Evolutionary conservation across 2,113 vertebrate species (phyloP).

Genomic region (Podilymbus podiceps): DNA sequence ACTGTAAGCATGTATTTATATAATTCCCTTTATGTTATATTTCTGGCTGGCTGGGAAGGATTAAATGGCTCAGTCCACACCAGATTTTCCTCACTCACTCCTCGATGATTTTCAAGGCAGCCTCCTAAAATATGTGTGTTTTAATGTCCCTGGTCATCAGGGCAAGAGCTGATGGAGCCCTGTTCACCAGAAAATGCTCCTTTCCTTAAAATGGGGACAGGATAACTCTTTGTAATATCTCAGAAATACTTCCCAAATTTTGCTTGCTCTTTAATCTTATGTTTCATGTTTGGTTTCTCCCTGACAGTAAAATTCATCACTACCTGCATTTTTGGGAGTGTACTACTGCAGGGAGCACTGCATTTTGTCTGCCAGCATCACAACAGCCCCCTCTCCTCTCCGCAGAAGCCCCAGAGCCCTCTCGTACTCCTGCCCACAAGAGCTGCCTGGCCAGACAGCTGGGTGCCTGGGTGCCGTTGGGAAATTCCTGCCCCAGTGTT

Average conservation of each 20-base stretch:
- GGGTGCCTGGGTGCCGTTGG: fast-evolving
- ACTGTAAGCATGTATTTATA: background rate
- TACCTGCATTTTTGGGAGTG: background rate
- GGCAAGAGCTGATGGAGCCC: background rate
- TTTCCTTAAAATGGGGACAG: background rate
- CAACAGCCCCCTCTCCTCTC: background rate
- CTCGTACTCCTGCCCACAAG: background rate
- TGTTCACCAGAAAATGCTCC: background rate
- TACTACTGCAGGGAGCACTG: background rate
- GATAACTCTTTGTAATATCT: background rate
- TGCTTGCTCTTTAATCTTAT: background rate
- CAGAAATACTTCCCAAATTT: background rate
- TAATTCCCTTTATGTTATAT: background rate
- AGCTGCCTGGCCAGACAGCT: background rate
- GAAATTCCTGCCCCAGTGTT: background rate
- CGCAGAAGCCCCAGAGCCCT: background rate
- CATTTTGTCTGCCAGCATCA: background rate
- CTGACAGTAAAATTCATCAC: background rate
- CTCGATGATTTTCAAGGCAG: background rate
- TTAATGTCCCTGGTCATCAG: background rate
- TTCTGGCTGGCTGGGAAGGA: background rate
- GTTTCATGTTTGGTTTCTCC: background rate
- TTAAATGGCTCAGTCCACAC: background rate
- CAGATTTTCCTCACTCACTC: background rate
- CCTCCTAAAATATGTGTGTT: background rate